Conservation (phyloP, 2,113 vertebrate genomes). For the Amphiprion ocellaris region DNA sequence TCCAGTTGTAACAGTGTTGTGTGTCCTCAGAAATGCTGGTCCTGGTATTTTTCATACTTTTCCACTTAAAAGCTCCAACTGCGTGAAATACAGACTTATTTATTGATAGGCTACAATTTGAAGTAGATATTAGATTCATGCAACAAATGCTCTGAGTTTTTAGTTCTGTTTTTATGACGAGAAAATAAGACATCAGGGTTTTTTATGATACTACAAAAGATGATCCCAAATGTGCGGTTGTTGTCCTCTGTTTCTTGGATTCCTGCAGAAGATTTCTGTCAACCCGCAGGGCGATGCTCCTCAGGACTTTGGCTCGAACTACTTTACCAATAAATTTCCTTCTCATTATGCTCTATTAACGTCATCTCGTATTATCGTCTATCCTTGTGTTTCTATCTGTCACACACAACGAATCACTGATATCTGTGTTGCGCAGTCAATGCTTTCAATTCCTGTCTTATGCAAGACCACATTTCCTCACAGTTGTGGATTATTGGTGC, state of each 20-base stretch:
- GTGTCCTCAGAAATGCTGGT: too few species aligned
- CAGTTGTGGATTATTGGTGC: slow-evolving; percentile 26
- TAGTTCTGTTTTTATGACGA: neutral
- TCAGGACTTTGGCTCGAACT: slow-evolving; percentile 34
- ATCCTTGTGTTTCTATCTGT: slow-evolving; percentile 31
- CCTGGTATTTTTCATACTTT: too few species aligned
- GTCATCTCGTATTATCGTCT: slow-evolving; percentile 40
- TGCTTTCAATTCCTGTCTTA: slow-evolving; percentile 27
- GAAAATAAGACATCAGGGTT: neutral
- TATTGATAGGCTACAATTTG: neutral
- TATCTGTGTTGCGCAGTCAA: slow-evolving; percentile 27
- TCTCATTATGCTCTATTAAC: slow-evolving; percentile 24
- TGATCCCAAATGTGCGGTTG: slow-evolving; percentile 20
- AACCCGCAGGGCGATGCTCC: slow-evolving; percentile 24
- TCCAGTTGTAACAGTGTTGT: too few species aligned
- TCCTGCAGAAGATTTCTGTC: slow-evolving; percentile 27
- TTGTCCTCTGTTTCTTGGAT: slow-evolving; percentile 22
- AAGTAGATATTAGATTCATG: neutral
- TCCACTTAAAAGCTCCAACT: too few species aligned
- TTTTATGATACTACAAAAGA: slow-evolving; percentile 25
- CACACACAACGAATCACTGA: slow-evolving; percentile 6
- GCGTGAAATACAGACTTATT: neutral
- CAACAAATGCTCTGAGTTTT: neutral
- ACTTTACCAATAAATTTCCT: slow-evolving; percentile 22
- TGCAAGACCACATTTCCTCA: slow-evolving; percentile 34